Percentiles rank a stretch among this genome's conserved stretches.
Evolutionary conservation across 2,888 invertebrate species (phyloP).

Genomic region (Thalpophila matura): DNA sequence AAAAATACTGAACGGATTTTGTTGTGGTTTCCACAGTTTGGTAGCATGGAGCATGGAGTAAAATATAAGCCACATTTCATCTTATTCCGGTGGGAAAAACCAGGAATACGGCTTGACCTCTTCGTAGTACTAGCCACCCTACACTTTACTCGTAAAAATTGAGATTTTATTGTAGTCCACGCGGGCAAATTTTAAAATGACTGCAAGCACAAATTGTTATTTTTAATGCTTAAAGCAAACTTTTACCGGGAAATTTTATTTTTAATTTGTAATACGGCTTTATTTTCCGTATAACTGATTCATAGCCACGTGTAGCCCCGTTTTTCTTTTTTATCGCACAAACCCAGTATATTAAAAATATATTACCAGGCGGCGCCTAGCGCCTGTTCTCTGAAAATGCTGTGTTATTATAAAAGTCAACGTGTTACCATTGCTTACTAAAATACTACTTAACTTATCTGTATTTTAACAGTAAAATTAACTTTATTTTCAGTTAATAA

Average conservation of each 20-base stretch:
- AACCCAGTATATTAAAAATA: constrained; percentile 23
- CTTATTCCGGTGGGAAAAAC: too few relatives aligned
- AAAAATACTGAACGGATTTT: too few relatives aligned
- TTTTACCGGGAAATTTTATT: background rate
- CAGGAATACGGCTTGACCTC: too few relatives aligned
- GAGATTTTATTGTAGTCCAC: too few relatives aligned
- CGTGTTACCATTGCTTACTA: background rate
- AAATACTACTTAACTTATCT: background rate
- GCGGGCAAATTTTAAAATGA: too few relatives aligned
- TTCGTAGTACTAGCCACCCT: too few relatives aligned
- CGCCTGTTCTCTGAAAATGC: background rate
- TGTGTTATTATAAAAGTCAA: background rate
- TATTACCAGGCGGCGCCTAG: constrained; percentile 3
- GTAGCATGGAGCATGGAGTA: too few relatives aligned
- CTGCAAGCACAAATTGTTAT: too few relatives aligned
- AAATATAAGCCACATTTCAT: too few relatives aligned
- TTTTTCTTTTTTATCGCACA: constrained; percentile 30
- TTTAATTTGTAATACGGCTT: constrained; percentile 4
- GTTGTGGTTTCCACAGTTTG: too few relatives aligned
- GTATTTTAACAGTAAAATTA: too few relatives aligned
- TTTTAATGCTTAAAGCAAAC: background rate
- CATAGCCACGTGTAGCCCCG: constrained; percentile 22
- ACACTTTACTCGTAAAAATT: too few relatives aligned
- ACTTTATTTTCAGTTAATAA: background rate
- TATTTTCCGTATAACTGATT: constrained; percentile 27